Evolutionary conservation across 2,888 invertebrate genomes (phyloP).

Genomic region (Schizotus pectinicornis): DNA sequence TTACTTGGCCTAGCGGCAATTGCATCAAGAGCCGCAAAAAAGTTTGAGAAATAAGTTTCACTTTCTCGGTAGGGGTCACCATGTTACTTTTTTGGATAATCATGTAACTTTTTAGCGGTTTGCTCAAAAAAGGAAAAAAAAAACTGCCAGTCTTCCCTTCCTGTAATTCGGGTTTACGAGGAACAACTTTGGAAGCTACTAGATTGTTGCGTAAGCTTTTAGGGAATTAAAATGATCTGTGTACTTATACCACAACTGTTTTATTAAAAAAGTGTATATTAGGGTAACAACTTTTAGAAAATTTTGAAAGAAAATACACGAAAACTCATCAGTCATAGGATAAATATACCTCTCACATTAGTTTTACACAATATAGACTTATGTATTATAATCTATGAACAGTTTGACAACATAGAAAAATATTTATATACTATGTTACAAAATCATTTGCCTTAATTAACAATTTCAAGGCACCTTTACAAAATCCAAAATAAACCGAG

Average conservation of each 20-base stretch:
- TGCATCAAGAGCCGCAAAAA: too few species aligned
- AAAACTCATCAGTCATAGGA: slow-evolving; percentile 50
- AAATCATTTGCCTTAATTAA: slow-evolving; percentile 73
- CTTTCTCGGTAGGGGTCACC: too few species aligned
- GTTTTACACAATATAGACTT: slow-evolving; percentile 50
- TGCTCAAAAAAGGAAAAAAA: neutral
- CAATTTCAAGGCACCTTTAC: slow-evolving; percentile 62
- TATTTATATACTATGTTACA: slow-evolving; percentile 72
- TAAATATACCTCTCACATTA: slow-evolving; percentile 55
- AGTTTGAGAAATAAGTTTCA: too few species aligned
- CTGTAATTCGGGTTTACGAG: too few species aligned
- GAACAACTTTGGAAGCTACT: too few species aligned
- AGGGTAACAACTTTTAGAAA: slow-evolving; percentile 52
- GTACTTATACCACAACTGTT: slow-evolving; percentile 29
- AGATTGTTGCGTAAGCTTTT: too few species aligned
- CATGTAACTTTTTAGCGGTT: too few species aligned
- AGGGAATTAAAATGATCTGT: too few species aligned
- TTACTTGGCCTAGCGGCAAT: too few species aligned
- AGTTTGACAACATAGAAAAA: slow-evolving; percentile 71
- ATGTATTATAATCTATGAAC: slow-evolving; percentile 53
- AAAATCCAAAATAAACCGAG: slow-evolving; percentile 49
- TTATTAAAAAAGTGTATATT: slow-evolving; percentile 51
- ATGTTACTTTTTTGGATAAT: too few species aligned
- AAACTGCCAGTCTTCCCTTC: too few species aligned
- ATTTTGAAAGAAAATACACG: slow-evolving; percentile 46